phyloP scores from a whole-genome alignment of 2,888 invertebrate species.

The Dryococelus australis region DNA sequence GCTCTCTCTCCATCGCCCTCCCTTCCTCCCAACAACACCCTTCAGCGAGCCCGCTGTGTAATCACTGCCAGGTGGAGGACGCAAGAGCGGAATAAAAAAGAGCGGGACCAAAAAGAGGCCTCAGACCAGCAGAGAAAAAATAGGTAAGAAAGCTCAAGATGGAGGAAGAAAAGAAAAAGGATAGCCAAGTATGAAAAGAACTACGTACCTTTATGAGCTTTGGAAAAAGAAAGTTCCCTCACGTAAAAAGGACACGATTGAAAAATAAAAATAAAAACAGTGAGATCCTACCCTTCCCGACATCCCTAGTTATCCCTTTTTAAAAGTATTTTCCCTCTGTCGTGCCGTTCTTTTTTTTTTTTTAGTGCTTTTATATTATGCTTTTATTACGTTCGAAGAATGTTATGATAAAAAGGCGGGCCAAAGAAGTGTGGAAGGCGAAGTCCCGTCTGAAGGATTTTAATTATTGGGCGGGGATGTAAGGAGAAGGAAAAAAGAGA shows the following conservation, averaged over 20 bases:
- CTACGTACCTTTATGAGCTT: conserved; percentile 8
- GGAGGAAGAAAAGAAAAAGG: neutral
- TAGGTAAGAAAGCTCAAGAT: neutral
- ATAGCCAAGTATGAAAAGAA: neutral
- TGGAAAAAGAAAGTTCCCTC: conserved; percentile 16
- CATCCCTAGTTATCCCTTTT: neutral
- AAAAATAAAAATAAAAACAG: conserved; percentile 16
- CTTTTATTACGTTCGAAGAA: conserved; percentile 3
- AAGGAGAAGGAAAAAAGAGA: neutral
- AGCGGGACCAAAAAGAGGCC: neutral
- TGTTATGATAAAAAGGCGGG: conserved; percentile 2
- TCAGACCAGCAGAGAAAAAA: neutral
- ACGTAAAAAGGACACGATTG: conserved; percentile 16
- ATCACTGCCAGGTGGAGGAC: neutral
- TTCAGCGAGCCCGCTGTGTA: neutral
- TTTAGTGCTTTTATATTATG: neutral
- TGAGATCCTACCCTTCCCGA: neutral
- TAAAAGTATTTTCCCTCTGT: neutral
- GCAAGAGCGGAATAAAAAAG: neutral
- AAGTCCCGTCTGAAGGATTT: neutral
- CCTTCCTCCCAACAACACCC: neutral
- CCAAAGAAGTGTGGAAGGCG: neutral
- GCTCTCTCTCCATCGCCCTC: neutral
- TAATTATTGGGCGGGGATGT: neutral
- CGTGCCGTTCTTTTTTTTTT: too few species aligned